Evolutionary conservation across 2,797 vertebrate species (phyloP).

Genomic region (Pogonophryne albipinna): DNA sequence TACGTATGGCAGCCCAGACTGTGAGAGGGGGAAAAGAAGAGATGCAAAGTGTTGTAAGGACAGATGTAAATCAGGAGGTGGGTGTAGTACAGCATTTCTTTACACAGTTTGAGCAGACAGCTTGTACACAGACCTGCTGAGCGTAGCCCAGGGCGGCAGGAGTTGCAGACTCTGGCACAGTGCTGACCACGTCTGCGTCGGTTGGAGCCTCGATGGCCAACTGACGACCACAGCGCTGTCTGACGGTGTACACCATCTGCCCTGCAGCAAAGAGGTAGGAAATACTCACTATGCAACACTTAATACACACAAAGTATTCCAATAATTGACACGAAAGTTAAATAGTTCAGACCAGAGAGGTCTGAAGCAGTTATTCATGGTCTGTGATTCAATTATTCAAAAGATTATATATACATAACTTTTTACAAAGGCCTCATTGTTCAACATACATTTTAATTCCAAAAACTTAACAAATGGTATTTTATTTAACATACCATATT

Average conservation of each 20-base stretch:
- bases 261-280: conserved; percentile 77
- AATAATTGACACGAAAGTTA: not conserved
- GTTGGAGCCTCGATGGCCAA: conserved; percentile 95
- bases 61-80: not conserved
- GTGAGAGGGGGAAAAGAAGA: conserved; percentile 23
- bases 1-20: conserved; percentile 94
- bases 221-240: conserved; percentile 95
- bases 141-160: conserved; percentile 98
- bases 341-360: not conserved
- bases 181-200: conserved; percentile 97
- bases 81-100: not conserved
- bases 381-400: too few species aligned
- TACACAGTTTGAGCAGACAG: not conserved
- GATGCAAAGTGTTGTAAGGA: not conserved
- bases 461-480: not conserved
- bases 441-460: not conserved
- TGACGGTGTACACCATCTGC: conserved; percentile 98
- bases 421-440: not conserved
- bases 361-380: too few species aligned
- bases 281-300: not conserved
- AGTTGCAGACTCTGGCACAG: conserved; percentile 97
- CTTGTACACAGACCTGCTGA: conserved; percentile 84
- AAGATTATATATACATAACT: too few species aligned
- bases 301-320: not conserved
- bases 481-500: not conserved